Evolutionary conservation across 2,888 invertebrate genomes (phyloP).

Genomic region (Eupithecia insigniata): DNA sequence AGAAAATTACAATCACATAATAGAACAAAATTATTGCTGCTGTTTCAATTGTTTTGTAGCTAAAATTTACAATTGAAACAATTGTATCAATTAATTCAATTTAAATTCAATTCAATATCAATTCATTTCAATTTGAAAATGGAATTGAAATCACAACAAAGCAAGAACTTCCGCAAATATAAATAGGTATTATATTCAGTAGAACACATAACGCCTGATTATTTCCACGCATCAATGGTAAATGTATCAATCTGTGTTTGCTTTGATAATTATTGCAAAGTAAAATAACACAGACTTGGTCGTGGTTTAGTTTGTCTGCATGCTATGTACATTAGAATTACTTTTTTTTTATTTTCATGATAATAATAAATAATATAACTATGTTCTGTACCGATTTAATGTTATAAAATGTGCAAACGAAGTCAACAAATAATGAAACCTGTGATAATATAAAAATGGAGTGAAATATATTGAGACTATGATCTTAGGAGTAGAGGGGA

Average conservation of each 20-base stretch:
- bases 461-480: background rate
- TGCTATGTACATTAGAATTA: background rate
- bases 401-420: background rate
- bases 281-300: background rate
- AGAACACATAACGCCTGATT: background rate
- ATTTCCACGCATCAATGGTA: background rate
- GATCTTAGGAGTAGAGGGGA: background rate
- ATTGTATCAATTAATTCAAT: too few relatives aligned
- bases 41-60: too few relatives aligned
- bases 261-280: constrained; percentile 3
- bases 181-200: too few relatives aligned
- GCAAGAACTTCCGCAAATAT: background rate
- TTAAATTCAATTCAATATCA: too few relatives aligned
- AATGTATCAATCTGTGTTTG: background rate
- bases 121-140: too few relatives aligned
- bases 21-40: too few relatives aligned
- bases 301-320: background rate
- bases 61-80: too few relatives aligned
- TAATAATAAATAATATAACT: background rate
- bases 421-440: background rate
- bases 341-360: background rate
- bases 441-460: constrained; percentile 3
- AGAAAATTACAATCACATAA: too few relatives aligned
- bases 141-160: too few relatives aligned
- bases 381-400: background rate